Conservation (phyloP, 2,113 vertebrate species). For the Heteronetta atricapilla region DNA sequence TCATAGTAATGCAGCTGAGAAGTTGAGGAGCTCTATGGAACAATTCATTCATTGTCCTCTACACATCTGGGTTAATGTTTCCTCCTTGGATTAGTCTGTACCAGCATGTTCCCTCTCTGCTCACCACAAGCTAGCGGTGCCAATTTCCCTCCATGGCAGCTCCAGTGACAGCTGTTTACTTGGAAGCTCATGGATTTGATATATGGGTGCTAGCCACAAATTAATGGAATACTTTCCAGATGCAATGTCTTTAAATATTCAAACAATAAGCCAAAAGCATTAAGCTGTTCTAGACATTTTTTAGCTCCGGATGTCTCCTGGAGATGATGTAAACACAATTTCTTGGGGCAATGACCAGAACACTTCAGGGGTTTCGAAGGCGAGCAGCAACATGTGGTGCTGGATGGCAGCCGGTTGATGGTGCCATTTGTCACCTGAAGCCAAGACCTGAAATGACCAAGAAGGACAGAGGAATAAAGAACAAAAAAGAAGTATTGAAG, state of each 20-base stretch:
- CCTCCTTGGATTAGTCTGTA: conserved; percentile 75
- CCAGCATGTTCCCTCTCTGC: conserved; percentile 72
- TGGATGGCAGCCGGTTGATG: background rate
- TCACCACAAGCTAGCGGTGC: conserved; percentile 75
- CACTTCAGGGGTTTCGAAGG: conserved; percentile 29
- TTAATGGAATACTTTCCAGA: conserved; percentile 82
- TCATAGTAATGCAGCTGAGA: conserved; percentile 40
- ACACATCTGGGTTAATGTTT: conserved; percentile 78
- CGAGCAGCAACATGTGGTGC: background rate
- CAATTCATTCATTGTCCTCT: conserved; percentile 78
- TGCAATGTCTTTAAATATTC: conserved; percentile 70
- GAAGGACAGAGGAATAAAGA: background rate
- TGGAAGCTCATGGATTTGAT: conserved; percentile 77
- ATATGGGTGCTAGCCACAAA: conserved; percentile 77
- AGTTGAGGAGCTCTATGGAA: conserved; percentile 66
- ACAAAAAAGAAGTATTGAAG: background rate
- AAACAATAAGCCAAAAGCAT: conserved; percentile 75
- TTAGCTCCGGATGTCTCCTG: conserved; percentile 36
- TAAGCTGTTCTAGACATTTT: conserved; percentile 52
- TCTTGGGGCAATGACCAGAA: conserved; percentile 49
- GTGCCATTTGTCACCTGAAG: conserved; percentile 10
- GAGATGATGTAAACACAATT: conserved; percentile 70
- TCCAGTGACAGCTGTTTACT: conserved; percentile 76
- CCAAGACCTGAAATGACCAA: background rate
- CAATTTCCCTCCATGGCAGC: conserved; percentile 70